Base-by-base conservation (phyloP, 2,888 invertebrate species). In the Diaprepes abbreviatus region DNA sequence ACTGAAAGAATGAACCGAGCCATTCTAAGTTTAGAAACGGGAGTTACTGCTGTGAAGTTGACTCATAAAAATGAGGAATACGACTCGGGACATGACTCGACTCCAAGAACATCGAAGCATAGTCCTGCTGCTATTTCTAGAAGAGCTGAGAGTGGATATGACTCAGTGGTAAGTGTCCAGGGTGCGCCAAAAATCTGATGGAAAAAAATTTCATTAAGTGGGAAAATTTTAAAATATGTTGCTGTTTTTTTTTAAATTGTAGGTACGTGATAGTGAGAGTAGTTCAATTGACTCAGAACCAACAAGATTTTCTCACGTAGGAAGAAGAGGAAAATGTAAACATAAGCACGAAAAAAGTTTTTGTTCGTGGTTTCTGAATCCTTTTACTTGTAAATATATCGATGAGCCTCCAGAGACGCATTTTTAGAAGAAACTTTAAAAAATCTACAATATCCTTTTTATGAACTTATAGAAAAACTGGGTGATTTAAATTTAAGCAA, bases 141-240 rank as follows among this genome's bases (percentile, higher is more conserved):
- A 74, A 88, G 93, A 57, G 93, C 95, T 2, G 95, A 95, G 81
- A 95, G 94, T 79, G 96, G 96, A 0, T 96, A 96, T 79, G 96
- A 96, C 80, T 95, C 95, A 78, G 93, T 96, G 74, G 92, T 95
- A 7, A 50, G 66, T 60, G n/a, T 16, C 1, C 38, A 33, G 9
- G 6, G 9, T 17, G 12, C 17, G n/a, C n/a, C n/a, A n/a, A n/a
- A n/a, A n/a, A n/a, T n/a, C n/a, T n/a, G n/a, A n/a, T n/a, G n/a
- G n/a, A n/a, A n/a, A n/a, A n/a, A n/a, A n/a, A n/a, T n/a, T n/a
- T n/a, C n/a, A n/a, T n/a, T n/a, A n/a, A n/a, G n/a, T n/a, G n/a
- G n/a, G n/a, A n/a, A n/a, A n/a, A n/a, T n/a, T n/a, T n/a, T n/a
- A n/a, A n/a, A n/a, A n/a, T n/a, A 40, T 40, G 16, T 40, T 28